Percentiles rank a stretch among this genome's conserved stretches.
Evolutionary conservation across 2,113 vertebrate genomes (phyloP).

Genomic region (Apus apus): DNA sequence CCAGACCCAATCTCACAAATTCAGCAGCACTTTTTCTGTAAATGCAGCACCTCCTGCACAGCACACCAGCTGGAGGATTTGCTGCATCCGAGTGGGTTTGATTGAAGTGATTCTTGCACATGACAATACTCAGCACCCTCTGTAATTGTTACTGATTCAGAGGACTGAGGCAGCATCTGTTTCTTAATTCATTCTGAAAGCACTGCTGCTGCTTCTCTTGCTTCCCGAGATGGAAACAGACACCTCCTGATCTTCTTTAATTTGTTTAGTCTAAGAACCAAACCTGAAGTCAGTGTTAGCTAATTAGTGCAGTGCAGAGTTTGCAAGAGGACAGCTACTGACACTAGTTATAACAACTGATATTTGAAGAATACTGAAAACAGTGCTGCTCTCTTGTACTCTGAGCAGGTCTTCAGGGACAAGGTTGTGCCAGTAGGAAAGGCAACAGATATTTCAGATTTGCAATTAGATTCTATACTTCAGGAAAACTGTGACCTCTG

Average conservation of each 20-base stretch:
- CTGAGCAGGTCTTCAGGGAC: neutral
- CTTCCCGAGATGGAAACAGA: neutral
- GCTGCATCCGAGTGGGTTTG: neutral
- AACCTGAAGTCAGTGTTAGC: neutral
- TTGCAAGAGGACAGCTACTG: neutral
- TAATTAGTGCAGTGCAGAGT: neutral
- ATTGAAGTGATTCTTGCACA: neutral
- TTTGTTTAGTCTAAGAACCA: neutral
- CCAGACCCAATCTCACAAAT: neutral
- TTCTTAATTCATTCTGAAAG: neutral
- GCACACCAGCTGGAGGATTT: neutral
- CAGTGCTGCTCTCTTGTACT: neutral
- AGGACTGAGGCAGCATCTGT: neutral
- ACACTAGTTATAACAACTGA: neutral
- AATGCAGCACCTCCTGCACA: neutral
- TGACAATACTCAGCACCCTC: neutral
- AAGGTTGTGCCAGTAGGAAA: neutral
- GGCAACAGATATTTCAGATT: neutral
- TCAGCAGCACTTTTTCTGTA: neutral
- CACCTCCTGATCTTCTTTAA: neutral
- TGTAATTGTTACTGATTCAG: neutral
- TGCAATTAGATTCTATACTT: neutral
- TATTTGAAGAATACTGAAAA: neutral
- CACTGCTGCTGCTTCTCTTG: neutral
- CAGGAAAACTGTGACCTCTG: neutral